Percentiles rank a stretch among this genome's conserved stretches.
Conservation (phyloP, 2,888 invertebrate genomes). For the Hemaris fuciformis region DNA sequence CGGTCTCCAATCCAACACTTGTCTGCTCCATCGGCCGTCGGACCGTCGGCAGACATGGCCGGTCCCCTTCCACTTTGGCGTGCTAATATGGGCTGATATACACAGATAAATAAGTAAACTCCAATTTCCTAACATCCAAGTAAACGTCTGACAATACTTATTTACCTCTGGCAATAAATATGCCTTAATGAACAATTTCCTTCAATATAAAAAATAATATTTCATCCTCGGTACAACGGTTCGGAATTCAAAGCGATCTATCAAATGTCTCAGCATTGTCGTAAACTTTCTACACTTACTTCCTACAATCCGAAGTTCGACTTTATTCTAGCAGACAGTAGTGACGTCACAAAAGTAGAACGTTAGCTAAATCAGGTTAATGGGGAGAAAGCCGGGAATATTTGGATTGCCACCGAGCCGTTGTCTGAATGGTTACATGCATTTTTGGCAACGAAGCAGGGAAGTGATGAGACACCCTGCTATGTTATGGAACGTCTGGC, state of each 20-base stretch:
- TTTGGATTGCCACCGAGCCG: background rate
- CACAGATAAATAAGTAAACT: too few species aligned
- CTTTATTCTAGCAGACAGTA: background rate
- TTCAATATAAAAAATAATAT: background rate
- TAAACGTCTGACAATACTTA: background rate
- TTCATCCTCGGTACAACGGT: background rate
- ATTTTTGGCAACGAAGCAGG: background rate
- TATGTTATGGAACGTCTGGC: background rate
- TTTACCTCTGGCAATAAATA: background rate
- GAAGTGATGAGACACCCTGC: background rate
- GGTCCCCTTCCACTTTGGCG: too few species aligned
- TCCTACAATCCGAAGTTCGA: background rate
- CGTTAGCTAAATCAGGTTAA: background rate
- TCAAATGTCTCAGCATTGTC: background rate
- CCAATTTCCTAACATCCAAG: background rate
- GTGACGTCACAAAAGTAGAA: background rate
- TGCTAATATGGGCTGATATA: too few species aligned
- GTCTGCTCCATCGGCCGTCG: too few species aligned
- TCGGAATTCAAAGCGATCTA: slow-evolving; percentile 2
- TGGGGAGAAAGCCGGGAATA: background rate
- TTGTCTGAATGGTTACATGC: background rate
- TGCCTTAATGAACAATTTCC: background rate
- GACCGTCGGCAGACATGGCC: too few species aligned
- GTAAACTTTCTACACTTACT: background rate
- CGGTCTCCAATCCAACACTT: too few species aligned